phyloP scores from a whole-genome alignment of 2,888 invertebrate species.

The Rutpela maculata region DNA sequence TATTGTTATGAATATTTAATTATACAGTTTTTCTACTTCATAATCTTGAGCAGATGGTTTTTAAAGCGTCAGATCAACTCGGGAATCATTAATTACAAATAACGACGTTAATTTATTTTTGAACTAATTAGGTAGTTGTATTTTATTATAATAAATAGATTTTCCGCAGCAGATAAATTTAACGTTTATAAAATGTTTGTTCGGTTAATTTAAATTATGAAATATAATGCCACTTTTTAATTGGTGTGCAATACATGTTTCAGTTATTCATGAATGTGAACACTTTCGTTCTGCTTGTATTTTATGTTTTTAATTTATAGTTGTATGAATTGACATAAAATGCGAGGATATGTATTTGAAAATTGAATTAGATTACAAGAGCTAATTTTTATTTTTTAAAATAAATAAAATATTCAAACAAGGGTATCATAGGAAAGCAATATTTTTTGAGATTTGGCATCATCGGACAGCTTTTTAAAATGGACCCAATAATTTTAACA shows the following conservation, averaged over 20 bases:
- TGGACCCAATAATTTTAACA: no score
- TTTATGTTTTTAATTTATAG: slow-evolving; percentile 9
- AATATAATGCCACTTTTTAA: slow-evolving; percentile 43
- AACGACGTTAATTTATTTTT: slow-evolving; percentile 59
- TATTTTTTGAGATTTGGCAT: no score
- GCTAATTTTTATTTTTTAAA: no score
- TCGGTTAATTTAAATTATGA: slow-evolving; percentile 49
- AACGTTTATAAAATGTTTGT: slow-evolving; percentile 53
- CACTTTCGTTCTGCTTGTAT: neutral
- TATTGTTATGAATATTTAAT: slow-evolving; percentile 35
- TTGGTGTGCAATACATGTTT: slow-evolving; percentile 42
- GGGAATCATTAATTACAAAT: slow-evolving; percentile 57
- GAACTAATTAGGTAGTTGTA: slow-evolving; percentile 57
- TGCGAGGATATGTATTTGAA: neutral
- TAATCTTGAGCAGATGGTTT: slow-evolving; percentile 36
- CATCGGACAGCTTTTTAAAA: no score
- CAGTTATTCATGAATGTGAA: slow-evolving; percentile 24
- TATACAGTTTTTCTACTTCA: slow-evolving; percentile 22
- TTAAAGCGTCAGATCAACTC: slow-evolving; percentile 47
- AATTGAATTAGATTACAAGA: no score
- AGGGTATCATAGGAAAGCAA: no score
- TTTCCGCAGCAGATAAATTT: slow-evolving; percentile 50
- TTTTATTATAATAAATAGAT: slow-evolving; percentile 55
- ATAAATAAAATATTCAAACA: no score
- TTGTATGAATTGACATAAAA: neutral